Evolutionary conservation across 1,140 invertebrate species (phyloP).

Genomic region (Brachionus sp.): DNA sequence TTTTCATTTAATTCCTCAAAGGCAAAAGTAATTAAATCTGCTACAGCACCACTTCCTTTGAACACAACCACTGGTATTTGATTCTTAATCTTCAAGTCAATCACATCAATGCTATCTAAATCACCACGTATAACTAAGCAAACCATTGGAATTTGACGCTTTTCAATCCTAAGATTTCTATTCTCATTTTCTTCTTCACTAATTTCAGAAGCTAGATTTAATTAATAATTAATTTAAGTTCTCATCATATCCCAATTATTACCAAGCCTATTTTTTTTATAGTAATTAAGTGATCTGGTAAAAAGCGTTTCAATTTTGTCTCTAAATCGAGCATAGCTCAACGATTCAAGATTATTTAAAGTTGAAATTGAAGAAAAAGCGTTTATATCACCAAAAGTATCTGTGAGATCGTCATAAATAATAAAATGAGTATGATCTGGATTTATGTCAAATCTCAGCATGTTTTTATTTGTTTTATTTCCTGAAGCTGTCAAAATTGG

Average conservation of each 20-base stretch:
- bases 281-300: constrained; percentile 21
- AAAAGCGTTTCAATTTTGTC: constrained; percentile 37
- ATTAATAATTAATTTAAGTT: neutral
- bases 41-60: constrained; percentile 57
- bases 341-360: neutral
- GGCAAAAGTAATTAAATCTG: constrained; percentile 58
- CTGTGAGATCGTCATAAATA: constrained; percentile 35
- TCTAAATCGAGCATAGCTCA: constrained; percentile 26
- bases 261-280: constrained; percentile 27
- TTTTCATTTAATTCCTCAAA: constrained; percentile 57
- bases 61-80: constrained; percentile 59
- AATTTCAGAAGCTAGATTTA: neutral
- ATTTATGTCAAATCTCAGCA: constrained; percentile 33
- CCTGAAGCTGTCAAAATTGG: constrained; percentile 26
- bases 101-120: constrained; percentile 54
- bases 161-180: neutral
- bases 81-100: constrained; percentile 56
- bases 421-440: constrained; percentile 45
- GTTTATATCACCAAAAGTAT: neutral
- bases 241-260: neutral
- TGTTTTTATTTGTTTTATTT: constrained; percentile 22
- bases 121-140: constrained; percentile 59
- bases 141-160: constrained; percentile 54
- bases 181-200: constrained; percentile 35
- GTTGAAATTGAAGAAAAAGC: neutral